Percentiles rank a stretch among this genome's conserved stretches.
Evolutionary conservation across 2,888 invertebrate genomes (phyloP).

Genomic region (Aproaerema taeniolella): DNA sequence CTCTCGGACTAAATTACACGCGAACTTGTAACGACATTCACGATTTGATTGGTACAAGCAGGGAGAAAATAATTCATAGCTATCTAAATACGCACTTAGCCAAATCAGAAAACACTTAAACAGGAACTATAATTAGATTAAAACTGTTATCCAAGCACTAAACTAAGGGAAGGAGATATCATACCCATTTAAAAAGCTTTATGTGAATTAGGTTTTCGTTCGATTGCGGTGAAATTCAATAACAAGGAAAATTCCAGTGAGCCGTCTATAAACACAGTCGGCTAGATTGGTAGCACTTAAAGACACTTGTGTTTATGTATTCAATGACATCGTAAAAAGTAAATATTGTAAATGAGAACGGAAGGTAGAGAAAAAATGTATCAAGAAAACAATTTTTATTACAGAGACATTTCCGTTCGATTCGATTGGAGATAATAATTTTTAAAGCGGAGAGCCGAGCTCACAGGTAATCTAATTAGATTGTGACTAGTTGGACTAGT

Average conservation of each 20-base stretch:
- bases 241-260: slow-evolving; percentile 4
- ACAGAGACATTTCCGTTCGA: slow-evolving; percentile 55
- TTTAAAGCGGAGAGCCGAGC: slow-evolving; percentile 45
- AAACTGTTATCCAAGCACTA: too few relatives aligned
- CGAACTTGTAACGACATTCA: slow-evolving; percentile 25
- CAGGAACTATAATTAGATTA: too few relatives aligned
- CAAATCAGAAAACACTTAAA: too few relatives aligned
- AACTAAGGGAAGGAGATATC: too few relatives aligned
- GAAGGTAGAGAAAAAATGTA: slow-evolving; percentile 47
- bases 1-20: slow-evolving; percentile 34
- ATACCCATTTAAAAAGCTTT: too few relatives aligned
- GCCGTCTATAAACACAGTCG: not conserved
- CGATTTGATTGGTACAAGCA: slow-evolving; percentile 12
- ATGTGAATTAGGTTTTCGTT: too few relatives aligned
- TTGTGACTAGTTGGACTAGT: slow-evolving; percentile 43
- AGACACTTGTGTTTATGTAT: slow-evolving; percentile 21
- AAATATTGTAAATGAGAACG: slow-evolving; percentile 47
- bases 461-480: slow-evolving; percentile 56
- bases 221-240: too few relatives aligned
- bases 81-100: not conserved
- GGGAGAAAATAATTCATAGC: slow-evolving; percentile 5
- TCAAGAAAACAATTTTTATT: slow-evolving; percentile 55
- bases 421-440: slow-evolving; percentile 48
- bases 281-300: slow-evolving; percentile 2
- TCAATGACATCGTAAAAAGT: slow-evolving; percentile 44